Evolutionary conservation across 2,888 invertebrate species (phyloP), one percentile per base, ranked within the genome.

Genomic region (Chloroclysta siterata): DNA sequence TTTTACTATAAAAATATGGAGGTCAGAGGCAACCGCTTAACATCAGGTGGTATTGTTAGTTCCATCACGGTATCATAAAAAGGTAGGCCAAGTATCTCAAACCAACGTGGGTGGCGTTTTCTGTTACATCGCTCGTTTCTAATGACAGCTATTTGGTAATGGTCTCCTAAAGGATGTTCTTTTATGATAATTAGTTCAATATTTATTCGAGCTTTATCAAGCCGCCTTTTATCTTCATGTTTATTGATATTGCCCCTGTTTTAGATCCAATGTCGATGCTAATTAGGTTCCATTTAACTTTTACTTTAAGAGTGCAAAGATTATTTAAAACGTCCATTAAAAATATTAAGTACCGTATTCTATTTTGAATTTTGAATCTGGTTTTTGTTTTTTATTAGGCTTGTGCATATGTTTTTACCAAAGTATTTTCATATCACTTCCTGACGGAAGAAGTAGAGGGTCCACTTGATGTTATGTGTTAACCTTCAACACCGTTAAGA

Each of bases 131-230:
- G 74, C 74, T 72, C 76, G 22, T 22, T 22, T 22, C 76, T 89
- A 89, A 90, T 88, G 89, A 88, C 87, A 85, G 88, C 87, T 87
- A 87, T 89, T 90, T 79, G 85, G 89, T 89, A 90, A 89, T 87
- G 83, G 85, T 81, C 81, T 36, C 36, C 8, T 80, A 79, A 81
- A 83, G 82, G 81, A 86, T 84, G 83, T 84, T 86, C 85, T 87
- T 87, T 90, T 89, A 90, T 88, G 89, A 87, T 91, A 90, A 90
- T 90, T 89, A 90, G 88, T 85, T 82, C 84, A 87, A 86, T 90
- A 90, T 90, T 90, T 89, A 88, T 88, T 84, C 80, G 80, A 80
- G 79, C 78, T 84, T 81, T 83, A 84, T 79, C 33, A 79, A 72
- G 75, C 85, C 80, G 84, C 84, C 85, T 88, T 88, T 89, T 84